A percentile compares a stretch with the other conserved stretches of the same genome.
Conservation (phyloP, 2,888 invertebrate genomes). For the Rhopalosiphum nymphaeae region DNA sequence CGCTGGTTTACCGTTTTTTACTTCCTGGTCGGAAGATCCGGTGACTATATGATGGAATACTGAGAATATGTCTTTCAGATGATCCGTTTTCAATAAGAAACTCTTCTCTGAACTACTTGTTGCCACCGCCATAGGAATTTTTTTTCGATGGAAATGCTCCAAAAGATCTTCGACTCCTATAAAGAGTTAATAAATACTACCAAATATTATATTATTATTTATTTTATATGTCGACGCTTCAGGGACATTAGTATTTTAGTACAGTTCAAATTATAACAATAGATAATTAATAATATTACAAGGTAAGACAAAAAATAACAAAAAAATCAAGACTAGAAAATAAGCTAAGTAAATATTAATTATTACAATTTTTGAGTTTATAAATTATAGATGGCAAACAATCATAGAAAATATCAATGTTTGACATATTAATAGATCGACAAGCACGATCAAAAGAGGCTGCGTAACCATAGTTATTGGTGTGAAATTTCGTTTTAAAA, state of each 20-base stretch:
- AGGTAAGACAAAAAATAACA: too few relatives aligned
- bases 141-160: conserved; percentile 79
- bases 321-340: too few relatives aligned
- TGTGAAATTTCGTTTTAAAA: neutral
- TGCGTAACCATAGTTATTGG: neutral
- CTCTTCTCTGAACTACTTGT: conserved; percentile 84
- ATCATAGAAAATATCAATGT: too few relatives aligned
- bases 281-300: too few relatives aligned
- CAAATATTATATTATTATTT: too few relatives aligned
- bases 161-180: conserved; percentile 87
- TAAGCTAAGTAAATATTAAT: neutral
- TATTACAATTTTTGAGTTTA: neutral
- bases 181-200: conserved; percentile 68
- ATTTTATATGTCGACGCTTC: too few relatives aligned
- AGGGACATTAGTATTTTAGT: too few relatives aligned
- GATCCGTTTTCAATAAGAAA: conserved; percentile 78
- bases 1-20: conserved; percentile 87
- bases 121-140: conserved; percentile 87
- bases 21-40: conserved; percentile 87
- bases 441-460: too few relatives aligned
- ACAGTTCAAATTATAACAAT: too few relatives aligned
- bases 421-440: too few relatives aligned
- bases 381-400: neutral
- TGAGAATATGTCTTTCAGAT: conserved; percentile 77
- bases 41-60: conserved; percentile 84